Percentiles rank a stretch among this genome's conserved stretches.
phyloP scores from a whole-genome alignment of 2,797 vertebrate species.

The Alosa sapidissima region DNA sequence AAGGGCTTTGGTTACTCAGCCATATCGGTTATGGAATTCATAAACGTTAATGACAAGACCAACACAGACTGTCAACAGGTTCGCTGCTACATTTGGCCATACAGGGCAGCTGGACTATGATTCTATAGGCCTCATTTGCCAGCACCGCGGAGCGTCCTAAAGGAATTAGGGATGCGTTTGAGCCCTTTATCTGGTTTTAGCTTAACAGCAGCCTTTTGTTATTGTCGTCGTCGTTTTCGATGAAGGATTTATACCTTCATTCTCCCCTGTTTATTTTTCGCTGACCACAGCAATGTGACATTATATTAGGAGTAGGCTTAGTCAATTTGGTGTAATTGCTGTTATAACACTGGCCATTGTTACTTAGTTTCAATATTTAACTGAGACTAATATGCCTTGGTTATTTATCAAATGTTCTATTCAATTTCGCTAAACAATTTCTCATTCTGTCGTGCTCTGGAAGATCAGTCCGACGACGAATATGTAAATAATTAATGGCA shows the following conservation, averaged over 20 bases:
- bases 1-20: not conserved
- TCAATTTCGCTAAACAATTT: not conserved
- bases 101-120: no score
- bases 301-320: not conserved
- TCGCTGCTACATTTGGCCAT: not conserved
- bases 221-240: no score
- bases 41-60: not conserved
- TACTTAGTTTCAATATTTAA: not conserved
- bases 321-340: not conserved
- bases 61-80: not conserved
- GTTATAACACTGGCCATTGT: not conserved
- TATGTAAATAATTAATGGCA: not conserved
- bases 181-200: not conserved
- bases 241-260: not conserved
- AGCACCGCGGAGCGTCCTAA: no score
- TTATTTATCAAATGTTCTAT: not conserved
- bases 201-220: no score
- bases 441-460: not conserved
- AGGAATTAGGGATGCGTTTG: not conserved
- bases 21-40: not conserved
- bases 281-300: not conserved
- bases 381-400: not conserved
- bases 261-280: not conserved
- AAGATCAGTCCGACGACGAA: not conserved
- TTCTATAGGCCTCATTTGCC: no score